Evolutionary conservation across 2,888 invertebrate species (phyloP).

Genomic region (Sussaba pulchella): DNA sequence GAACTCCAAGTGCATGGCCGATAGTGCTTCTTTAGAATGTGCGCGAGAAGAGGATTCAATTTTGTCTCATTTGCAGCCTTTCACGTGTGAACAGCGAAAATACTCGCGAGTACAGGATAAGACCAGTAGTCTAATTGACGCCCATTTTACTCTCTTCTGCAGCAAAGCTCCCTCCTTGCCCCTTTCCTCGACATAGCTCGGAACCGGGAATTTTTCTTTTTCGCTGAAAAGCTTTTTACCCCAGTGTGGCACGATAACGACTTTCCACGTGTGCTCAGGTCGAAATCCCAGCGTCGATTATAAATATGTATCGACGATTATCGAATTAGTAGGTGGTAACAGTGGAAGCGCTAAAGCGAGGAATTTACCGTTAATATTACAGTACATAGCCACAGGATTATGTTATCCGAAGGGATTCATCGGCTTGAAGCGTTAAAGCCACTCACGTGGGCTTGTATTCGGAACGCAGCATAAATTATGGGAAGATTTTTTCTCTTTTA

Average conservation of each 20-base stretch:
- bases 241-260: not conserved
- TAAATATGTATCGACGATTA: constrained; percentile 15
- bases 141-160: constrained; percentile 32
- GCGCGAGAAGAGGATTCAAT: constrained; percentile 54
- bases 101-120: constrained; percentile 29
- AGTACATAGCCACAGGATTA: not conserved
- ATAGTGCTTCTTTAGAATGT: constrained; percentile 65
- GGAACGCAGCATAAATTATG: not conserved
- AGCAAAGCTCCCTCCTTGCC: constrained; percentile 10
- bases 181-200: constrained; percentile 1
- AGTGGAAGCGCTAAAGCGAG: not conserved
- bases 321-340: not conserved
- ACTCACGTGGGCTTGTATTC: not conserved
- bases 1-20: constrained; percentile 38
- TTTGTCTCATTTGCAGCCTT: constrained; percentile 59
- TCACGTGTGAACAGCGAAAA: constrained; percentile 50
- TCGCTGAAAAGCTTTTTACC: constrained; percentile 38
- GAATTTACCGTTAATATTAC: constrained; percentile 4
- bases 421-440: not conserved
- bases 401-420: too few relatives aligned
- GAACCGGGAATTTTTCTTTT: constrained; percentile 19
- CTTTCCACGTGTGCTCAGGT: not conserved
- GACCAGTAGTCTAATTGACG: constrained; percentile 57
- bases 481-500: not conserved
- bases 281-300: not conserved